phyloP scores from a whole-genome alignment of 2,888 invertebrate species.

The Xanthorhoe spadicearia region DNA sequence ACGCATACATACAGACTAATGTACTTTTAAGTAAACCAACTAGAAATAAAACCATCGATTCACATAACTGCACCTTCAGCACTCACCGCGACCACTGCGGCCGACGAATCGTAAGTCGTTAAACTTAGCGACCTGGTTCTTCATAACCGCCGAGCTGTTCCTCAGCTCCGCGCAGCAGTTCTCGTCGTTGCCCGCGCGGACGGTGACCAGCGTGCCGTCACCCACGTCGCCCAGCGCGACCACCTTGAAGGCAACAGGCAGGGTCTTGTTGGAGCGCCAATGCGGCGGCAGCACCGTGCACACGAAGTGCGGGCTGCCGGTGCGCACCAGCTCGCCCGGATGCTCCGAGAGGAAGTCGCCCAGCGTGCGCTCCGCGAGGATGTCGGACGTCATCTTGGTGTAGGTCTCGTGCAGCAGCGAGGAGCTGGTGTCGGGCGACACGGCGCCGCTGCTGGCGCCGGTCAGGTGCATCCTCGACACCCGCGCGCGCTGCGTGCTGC shows the following conservation, averaged over 20 bases:
- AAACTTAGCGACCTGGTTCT: constrained; percentile 99
- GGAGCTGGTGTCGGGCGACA: constrained; percentile 89
- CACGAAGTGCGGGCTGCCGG: constrained; percentile 96
- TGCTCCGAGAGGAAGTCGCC: constrained; percentile 95
- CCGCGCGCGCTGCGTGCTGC: constrained; percentile 81
- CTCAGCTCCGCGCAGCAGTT: constrained; percentile 98
- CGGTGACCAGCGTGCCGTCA: constrained; percentile 98
- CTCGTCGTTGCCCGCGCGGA: constrained; percentile 98
- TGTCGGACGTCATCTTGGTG: constrained; percentile 95
- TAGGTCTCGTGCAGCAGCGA: constrained; percentile 91
- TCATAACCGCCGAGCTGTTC: constrained; percentile 98
- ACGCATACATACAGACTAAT: not conserved
- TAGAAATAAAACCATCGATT: constrained; percentile 51
- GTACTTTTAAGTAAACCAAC: not conserved
- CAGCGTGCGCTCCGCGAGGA: constrained; percentile 93
- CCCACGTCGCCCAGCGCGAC: constrained; percentile 97
- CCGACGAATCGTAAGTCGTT: constrained; percentile 99
- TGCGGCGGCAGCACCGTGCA: constrained; percentile 98
- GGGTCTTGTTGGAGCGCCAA: constrained; percentile 99
- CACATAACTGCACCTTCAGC: constrained; percentile 82
- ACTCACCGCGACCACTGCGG: constrained; percentile 98
- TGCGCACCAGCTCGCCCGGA: constrained; percentile 96
- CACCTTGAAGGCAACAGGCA: constrained; percentile 98
- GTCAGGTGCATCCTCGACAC: constrained; percentile 84
- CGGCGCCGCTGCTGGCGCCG: constrained; percentile 82